phyloP scores from a whole-genome alignment of 2,888 invertebrate genomes.

The Diploptera punctata region DNA sequence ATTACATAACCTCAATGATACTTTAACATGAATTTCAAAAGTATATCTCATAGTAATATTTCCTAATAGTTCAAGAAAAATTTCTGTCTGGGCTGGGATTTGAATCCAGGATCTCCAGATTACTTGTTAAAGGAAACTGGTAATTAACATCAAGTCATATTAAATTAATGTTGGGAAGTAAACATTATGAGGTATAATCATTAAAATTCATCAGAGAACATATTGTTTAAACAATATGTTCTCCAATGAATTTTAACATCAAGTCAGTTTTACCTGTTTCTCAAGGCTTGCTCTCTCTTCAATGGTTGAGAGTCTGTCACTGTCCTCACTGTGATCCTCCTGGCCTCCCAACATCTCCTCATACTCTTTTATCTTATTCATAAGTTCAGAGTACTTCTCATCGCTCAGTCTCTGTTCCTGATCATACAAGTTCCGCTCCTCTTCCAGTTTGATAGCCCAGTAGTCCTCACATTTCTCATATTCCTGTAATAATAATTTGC shows the following conservation, averaged over 20 bases:
- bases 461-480: conserved; percentile 89
- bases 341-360: conserved; percentile 72
- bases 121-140: no score
- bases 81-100: no score
- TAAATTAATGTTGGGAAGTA: no score
- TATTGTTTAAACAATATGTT: no score
- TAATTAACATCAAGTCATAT: no score
- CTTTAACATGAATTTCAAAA: no score
- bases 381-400: conserved; percentile 75
- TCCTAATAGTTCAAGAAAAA: no score
- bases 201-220: no score
- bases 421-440: conserved; percentile 76
- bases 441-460: conserved; percentile 80
- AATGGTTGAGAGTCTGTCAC: conserved; percentile 70
- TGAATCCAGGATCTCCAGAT: no score
- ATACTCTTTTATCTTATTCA: conserved; percentile 79
- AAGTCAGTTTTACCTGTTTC: conserved; percentile 63
- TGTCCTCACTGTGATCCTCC: conserved; percentile 49
- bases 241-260: conserved; percentile 3
- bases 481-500: conserved; percentile 60
- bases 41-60: no score
- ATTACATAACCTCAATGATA: no score
- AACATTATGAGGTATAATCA: no score
- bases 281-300: conserved; percentile 76
- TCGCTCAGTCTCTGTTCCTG: conserved; percentile 75